A percentile compares a stretch with the other conserved stretches of the same genome.
These are phyloP conservation scores for Thyatira batis DNA, from an alignment of 2,888 invertebrate genomes.

Conservation along the genomic window DNA sequence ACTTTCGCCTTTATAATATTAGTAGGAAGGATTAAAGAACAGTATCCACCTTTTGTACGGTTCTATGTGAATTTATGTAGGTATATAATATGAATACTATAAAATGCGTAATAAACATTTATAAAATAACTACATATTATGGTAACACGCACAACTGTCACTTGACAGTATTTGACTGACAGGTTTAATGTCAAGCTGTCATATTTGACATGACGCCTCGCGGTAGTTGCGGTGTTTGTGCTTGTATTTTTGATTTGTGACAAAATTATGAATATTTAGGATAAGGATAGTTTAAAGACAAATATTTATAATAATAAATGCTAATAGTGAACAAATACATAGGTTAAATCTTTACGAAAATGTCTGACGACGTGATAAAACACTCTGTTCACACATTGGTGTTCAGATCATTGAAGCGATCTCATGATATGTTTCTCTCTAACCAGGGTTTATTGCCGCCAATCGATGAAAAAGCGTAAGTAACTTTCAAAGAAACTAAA, in stretches of 20 bases:
- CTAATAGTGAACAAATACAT: neutral
- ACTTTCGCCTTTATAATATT: too few relatives aligned
- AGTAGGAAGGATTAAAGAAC: too few relatives aligned
- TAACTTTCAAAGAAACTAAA: slow-evolving; percentile 21
- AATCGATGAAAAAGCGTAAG: slow-evolving; percentile 92
- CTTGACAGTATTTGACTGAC: too few relatives aligned
- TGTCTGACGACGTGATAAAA: slow-evolving; percentile 93
- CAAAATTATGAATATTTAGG: neutral
- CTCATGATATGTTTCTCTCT: slow-evolving; percentile 98
- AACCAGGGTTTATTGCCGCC: slow-evolving; percentile 94
- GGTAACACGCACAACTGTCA: too few relatives aligned
- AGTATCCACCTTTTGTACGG: too few relatives aligned
- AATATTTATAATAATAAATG: slow-evolving; percentile 5
- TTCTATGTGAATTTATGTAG: too few relatives aligned
- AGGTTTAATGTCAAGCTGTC: too few relatives aligned
- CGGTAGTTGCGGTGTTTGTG: slow-evolving; percentile 4
- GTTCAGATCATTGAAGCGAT: slow-evolving; percentile 97
- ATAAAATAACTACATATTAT: too few relatives aligned
- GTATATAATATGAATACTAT: too few relatives aligned
- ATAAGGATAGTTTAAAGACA: slow-evolving; percentile 3
- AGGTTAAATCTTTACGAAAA: slow-evolving; percentile 39
- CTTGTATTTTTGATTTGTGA: slow-evolving; percentile 9
- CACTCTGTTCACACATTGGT: slow-evolving; percentile 98
- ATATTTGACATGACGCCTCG: neutral
- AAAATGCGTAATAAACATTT: too few relatives aligned